A percentile compares a stretch with the other conserved stretches of the same genome.
phyloP scores from a whole-genome alignment of 2,797 vertebrate genomes.

The Bucorvus abyssinicus region DNA sequence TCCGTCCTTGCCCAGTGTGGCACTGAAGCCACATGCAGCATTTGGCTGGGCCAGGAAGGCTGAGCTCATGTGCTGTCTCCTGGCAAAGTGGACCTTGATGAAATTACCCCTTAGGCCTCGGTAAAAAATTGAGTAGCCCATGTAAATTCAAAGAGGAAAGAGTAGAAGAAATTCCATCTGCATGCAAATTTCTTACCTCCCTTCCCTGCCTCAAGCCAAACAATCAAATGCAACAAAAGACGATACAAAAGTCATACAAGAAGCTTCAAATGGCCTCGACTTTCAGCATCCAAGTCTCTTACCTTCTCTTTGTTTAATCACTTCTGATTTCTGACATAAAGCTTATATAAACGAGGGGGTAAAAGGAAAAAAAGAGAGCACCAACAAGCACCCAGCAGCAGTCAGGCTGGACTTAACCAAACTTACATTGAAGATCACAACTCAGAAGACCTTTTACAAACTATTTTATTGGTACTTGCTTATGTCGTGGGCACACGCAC shows the following conservation, averaged over 20 bases:
- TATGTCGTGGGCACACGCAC: fast-evolving
- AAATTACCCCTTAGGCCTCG: background rate
- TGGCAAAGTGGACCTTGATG: background rate
- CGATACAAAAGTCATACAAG: background rate
- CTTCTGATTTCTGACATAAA: background rate
- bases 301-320: background rate
- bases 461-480: background rate
- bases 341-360: background rate
- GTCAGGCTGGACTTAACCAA: background rate
- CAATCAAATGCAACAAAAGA: background rate
- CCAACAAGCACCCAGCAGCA: background rate
- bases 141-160: constrained; percentile 51
- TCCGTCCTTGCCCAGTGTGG: background rate
- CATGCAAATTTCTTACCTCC: constrained; percentile 22
- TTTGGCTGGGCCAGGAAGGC: background rate
- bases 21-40: fast-evolving
- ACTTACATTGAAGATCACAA: background rate
- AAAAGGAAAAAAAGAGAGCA: background rate
- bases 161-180: constrained; percentile 34
- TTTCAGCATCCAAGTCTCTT: background rate
- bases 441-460: background rate
- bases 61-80: background rate
- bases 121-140: constrained; percentile 27
- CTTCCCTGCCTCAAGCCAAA: background rate
- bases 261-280: background rate